Percentiles rank a stretch among this genome's conserved stretches.
phyloP scores from a whole-genome alignment of 2,888 invertebrate genomes.

The Trichopria drosophilae region DNA sequence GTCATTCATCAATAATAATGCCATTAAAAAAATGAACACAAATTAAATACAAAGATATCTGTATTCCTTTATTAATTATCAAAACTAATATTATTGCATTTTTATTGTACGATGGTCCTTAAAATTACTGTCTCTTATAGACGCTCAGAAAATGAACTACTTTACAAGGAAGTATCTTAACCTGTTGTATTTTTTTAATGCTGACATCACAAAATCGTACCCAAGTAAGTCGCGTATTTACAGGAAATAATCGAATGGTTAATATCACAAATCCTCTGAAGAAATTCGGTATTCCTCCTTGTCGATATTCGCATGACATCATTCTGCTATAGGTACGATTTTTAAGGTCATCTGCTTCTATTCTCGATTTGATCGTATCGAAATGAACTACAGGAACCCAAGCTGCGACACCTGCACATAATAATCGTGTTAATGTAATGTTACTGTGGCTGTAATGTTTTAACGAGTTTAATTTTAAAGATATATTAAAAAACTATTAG shows the following conservation, averaged over 20 bases:
- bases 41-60: too few relatives aligned
- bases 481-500: conserved; percentile 1
- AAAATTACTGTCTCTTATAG: too few relatives aligned
- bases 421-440: conserved; percentile 11
- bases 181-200: too few relatives aligned
- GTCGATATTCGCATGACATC: conserved; percentile 64
- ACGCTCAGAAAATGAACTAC: too few relatives aligned
- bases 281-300: conserved; percentile 65
- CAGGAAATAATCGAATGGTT: conserved; percentile 69
- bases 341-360: conserved; percentile 67
- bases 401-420: conserved; percentile 61
- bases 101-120: too few relatives aligned
- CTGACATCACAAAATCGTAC: conserved; percentile 57
- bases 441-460: not conserved
- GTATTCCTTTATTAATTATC: too few relatives aligned
- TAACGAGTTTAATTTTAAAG: conserved; percentile 1
- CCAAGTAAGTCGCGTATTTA: conserved; percentile 69
- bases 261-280: conserved; percentile 67
- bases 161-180: too few relatives aligned
- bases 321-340: conserved; percentile 64
- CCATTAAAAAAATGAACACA: too few relatives aligned
- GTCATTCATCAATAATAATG: too few relatives aligned
- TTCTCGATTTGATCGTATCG: conserved; percentile 74
- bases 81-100: too few relatives aligned
- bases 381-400: conserved; percentile 72